A percentile compares a stretch with the other conserved stretches of the same genome.
Conservation (phyloP, 2,113 vertebrate species). For the Naja naja region DNA sequence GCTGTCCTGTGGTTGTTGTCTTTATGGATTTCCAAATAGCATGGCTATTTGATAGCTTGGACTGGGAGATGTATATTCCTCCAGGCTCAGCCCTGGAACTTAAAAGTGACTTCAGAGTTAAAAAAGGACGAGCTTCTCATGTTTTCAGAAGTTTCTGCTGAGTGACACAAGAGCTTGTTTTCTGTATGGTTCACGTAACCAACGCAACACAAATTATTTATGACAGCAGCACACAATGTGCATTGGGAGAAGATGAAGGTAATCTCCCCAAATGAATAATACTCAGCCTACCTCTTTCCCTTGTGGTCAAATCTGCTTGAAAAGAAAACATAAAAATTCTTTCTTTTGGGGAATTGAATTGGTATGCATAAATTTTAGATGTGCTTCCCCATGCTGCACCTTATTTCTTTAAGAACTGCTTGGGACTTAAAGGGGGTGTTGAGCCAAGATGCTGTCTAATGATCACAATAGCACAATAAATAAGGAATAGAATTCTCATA, state of each 20-base stretch:
- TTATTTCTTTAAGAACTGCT: not conserved
- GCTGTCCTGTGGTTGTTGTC: not conserved
- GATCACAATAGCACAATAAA: not conserved
- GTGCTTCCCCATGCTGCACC: not conserved
- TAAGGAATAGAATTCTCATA: not conserved
- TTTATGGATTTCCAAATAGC: too few species aligned
- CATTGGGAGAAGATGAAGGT: not conserved
- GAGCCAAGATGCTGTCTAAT: not conserved
- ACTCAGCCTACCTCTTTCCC: too few species aligned
- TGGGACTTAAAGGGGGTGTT: not conserved
- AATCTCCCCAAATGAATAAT: not conserved
- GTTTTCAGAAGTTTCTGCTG: not conserved
- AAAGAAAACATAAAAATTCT: not conserved
- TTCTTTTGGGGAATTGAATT: not conserved
- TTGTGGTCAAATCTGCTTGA: not conserved
- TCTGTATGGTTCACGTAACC: not conserved
- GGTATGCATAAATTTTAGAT: not conserved
- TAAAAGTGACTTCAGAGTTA: not conserved
- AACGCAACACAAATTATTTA: not conserved
- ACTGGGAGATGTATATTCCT: not conserved
- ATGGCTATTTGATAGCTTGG: not conserved
- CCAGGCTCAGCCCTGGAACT: not conserved
- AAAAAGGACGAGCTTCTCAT: not conserved
- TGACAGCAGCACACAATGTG: too few species aligned
- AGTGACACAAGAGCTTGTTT: not conserved